Evolutionary conservation across 2,797 vertebrate species (phyloP).

Genomic region (Sibirionetta formosa): DNA sequence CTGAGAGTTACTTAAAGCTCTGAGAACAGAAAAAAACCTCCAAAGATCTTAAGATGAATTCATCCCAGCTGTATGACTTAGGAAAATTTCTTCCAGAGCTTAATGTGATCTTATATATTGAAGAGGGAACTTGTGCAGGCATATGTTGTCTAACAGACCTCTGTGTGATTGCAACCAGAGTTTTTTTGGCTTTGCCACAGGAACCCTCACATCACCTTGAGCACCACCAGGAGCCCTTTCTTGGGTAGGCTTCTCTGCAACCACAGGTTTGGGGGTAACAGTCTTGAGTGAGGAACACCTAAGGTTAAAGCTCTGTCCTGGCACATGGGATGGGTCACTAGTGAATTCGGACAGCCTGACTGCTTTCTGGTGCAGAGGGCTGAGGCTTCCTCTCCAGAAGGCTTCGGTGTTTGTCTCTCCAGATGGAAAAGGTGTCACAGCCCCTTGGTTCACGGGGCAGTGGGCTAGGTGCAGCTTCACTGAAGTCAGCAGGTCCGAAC

Average conservation of each 20-base stretch:
- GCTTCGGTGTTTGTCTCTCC: not conserved
- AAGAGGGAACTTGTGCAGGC: not conserved
- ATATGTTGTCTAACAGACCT: not conserved
- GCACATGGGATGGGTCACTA: not conserved
- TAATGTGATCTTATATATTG: not conserved
- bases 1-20: not conserved
- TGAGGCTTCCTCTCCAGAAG: not conserved
- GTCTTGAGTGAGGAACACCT: not conserved
- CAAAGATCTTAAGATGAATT: not conserved
- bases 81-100: not conserved
- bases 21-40: not conserved
- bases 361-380: not conserved
- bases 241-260: not conserved
- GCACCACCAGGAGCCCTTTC: rapidly evolving
- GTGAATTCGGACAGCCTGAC: not conserved
- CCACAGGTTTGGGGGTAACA: not conserved
- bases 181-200: not conserved
- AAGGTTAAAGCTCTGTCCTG: not conserved
- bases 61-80: not conserved
- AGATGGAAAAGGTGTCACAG: not conserved
- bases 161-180: not conserved
- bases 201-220: not conserved
- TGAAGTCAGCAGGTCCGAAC: not conserved
- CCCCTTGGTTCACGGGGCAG: not conserved
- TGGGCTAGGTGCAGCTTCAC: not conserved